Evolutionary conservation across 2,888 invertebrate species (phyloP).

Genomic region (Empis livida): DNA sequence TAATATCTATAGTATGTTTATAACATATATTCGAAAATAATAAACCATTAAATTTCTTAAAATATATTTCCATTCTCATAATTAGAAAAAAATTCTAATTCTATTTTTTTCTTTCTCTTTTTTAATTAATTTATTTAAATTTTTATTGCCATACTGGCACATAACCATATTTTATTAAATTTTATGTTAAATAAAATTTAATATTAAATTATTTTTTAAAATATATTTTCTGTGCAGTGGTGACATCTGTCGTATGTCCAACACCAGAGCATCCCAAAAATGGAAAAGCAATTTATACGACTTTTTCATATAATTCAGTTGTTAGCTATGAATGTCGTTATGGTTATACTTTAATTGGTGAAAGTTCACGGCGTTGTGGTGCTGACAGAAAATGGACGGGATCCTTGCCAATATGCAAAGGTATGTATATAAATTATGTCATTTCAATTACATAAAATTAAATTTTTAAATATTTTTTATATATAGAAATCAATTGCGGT

Average conservation of each 20-base stretch:
- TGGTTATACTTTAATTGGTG: slow-evolving; percentile 83
- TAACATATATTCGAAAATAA: too few species aligned
- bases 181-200: too few species aligned
- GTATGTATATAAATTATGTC: slow-evolving; percentile 36
- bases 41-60: too few species aligned
- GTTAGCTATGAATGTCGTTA: slow-evolving; percentile 93
- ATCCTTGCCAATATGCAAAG: slow-evolving; percentile 81
- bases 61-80: too few species aligned
- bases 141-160: too few species aligned
- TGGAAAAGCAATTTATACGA: slow-evolving; percentile 85
- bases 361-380: slow-evolving; percentile 80
- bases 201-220: too few species aligned
- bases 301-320: slow-evolving; percentile 87
- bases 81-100: too few species aligned
- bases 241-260: slow-evolving; percentile 87
- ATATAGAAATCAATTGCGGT: slow-evolving; percentile 90
- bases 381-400: slow-evolving; percentile 94
- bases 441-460: background rate
- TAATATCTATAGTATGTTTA: too few species aligned
- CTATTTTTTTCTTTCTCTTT: too few species aligned
- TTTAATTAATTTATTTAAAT: too few species aligned
- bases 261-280: slow-evolving; percentile 83
- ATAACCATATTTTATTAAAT: too few species aligned
- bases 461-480: slow-evolving; percentile 2
- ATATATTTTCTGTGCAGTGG: slow-evolving; percentile 45